Evolutionary conservation across 2,797 vertebrate genomes (phyloP).

Genomic region (Poecilia gillii): DNA sequence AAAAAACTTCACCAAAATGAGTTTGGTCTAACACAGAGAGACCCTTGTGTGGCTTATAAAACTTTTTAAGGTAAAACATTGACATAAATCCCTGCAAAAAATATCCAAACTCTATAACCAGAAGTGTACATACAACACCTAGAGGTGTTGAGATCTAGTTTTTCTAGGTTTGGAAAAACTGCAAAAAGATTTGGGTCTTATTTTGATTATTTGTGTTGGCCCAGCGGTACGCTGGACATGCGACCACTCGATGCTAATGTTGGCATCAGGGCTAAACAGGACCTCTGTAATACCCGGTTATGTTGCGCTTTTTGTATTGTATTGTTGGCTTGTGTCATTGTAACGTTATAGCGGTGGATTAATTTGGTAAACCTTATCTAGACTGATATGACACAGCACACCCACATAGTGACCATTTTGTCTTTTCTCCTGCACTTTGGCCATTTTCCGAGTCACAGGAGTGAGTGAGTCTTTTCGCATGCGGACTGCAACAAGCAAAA

Average conservation of each 20-base stretch:
- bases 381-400: background rate
- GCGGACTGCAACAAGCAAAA: background rate
- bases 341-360: background rate
- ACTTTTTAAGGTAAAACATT: background rate
- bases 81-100: background rate
- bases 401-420: background rate
- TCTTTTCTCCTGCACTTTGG: background rate
- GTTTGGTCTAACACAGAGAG: background rate
- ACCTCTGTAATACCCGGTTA: background rate
- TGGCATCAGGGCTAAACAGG: background rate
- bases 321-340: background rate
- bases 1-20: constrained; percentile 15
- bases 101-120: background rate
- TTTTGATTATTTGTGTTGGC: background rate
- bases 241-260: background rate
- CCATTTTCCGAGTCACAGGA: background rate
- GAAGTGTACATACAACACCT: background rate
- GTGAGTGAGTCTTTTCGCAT: background rate
- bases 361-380: background rate
- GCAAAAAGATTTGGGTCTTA: background rate
- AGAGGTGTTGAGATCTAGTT: background rate
- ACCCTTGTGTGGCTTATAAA: background rate
- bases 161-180: background rate
- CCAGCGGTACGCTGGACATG: too few species aligned
- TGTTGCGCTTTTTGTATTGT: background rate